Percentiles rank a stretch among this genome's conserved stretches.
These are phyloP conservation scores for Musca domestica DNA, from an alignment of 1,140 invertebrate genomes.

Conservation along the genomic window DNA sequence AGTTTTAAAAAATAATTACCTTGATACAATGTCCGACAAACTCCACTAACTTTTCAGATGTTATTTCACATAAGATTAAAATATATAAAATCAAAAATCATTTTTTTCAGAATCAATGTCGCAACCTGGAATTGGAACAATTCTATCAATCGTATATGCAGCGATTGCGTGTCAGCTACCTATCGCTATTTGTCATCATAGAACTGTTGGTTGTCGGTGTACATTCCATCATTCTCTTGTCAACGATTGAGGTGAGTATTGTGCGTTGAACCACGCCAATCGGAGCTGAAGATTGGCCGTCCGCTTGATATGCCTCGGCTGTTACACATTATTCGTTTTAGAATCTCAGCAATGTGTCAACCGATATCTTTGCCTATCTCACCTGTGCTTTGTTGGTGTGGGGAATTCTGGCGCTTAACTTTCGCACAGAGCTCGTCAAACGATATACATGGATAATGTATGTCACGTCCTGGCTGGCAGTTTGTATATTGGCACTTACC, in stretches of 20 bases:
- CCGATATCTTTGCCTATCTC: constrained; percentile 53
- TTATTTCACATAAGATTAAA: no score
- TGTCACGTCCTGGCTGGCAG: constrained; percentile 56
- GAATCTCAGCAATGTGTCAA: constrained; percentile 47
- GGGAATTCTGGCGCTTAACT: constrained; percentile 57
- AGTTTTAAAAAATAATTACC: no score
- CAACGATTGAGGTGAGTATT: constrained; percentile 55
- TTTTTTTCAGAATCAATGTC: constrained; percentile 66
- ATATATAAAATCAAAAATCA: not conserved
- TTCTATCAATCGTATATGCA: constrained; percentile 73
- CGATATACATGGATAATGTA: constrained; percentile 56
- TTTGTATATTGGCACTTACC: constrained; percentile 48
- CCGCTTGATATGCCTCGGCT: not conserved
- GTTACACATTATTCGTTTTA: constrained; percentile 33
- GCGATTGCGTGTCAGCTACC: constrained; percentile 72
- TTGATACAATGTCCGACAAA: no score
- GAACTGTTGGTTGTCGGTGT: constrained; percentile 63
- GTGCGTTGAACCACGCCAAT: constrained; percentile 25
- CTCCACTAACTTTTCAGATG: no score
- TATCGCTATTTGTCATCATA: constrained; percentile 72
- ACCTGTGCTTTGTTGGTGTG: constrained; percentile 56
- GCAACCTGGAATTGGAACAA: constrained; percentile 68
- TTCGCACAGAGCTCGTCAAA: constrained; percentile 54
- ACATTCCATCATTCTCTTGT: constrained; percentile 62
- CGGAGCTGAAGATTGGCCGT: not conserved